These are phyloP conservation scores for Rhogogaster chlorosoma DNA, from an alignment of 2,888 invertebrate species.

Conservation along the genomic window DNA sequence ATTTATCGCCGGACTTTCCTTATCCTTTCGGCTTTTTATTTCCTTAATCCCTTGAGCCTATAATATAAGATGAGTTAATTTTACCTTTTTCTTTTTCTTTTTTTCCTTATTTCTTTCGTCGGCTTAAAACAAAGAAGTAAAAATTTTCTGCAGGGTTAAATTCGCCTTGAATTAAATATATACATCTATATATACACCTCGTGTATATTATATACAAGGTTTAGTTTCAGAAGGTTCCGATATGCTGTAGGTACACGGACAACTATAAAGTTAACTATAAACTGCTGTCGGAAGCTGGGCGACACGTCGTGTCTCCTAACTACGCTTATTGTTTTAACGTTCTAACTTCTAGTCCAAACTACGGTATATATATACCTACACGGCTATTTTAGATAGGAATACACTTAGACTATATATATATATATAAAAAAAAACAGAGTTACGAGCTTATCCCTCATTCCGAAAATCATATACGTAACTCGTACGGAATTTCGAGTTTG, in stretches of 20 bases:
- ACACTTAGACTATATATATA: not conserved
- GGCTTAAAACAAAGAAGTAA: not conserved
- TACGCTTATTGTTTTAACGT: conserved; percentile 45
- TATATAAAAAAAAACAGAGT: too few species aligned
- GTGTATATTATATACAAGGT: not conserved
- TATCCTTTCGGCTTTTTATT: not conserved
- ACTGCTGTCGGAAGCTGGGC: conserved; percentile 5
- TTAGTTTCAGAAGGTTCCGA: not conserved
- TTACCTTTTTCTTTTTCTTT: not conserved
- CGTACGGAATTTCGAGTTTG: too few species aligned
- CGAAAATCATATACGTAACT: too few species aligned
- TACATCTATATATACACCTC: too few species aligned
- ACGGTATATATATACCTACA: not conserved
- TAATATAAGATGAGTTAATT: conserved; percentile 22
- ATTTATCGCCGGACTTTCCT: not conserved
- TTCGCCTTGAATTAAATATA: not conserved
- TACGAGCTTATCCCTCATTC: too few species aligned
- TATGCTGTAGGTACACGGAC: conserved; percentile 3
- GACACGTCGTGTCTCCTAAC: not conserved
- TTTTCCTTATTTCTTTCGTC: not conserved
- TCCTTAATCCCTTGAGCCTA: conserved; percentile 5
- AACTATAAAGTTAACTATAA: conserved; percentile 31
- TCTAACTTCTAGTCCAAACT: not conserved
- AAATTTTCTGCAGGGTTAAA: not conserved
- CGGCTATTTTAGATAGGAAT: not conserved